A percentile compares a stretch with the other conserved stretches of the same genome.
These are phyloP conservation scores for Steinernema feltiae DNA, from an alignment of 1,140 invertebrate species.

Conservation along the genomic window DNA sequence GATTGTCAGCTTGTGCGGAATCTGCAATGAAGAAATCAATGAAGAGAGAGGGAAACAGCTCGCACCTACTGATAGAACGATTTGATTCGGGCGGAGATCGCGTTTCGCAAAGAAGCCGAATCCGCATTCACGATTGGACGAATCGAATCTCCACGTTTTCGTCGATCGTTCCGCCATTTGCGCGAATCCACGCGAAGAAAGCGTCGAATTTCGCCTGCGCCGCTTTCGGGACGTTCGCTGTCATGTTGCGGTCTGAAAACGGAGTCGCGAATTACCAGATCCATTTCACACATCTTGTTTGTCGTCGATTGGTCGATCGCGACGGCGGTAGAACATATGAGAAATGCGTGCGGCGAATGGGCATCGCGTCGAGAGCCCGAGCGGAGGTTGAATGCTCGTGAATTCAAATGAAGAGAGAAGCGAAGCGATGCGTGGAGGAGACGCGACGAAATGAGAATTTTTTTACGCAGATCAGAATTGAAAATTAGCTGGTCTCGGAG, in stretches of 20 bases:
- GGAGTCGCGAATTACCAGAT: neutral
- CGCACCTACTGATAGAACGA: neutral
- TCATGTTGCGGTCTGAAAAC: neutral
- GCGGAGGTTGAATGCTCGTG: no score
- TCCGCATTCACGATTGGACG: neutral
- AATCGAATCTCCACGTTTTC: neutral
- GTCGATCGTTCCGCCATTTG: neutral
- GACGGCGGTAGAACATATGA: no score
- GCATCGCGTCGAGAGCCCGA: no score
- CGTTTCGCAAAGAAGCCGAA: neutral
- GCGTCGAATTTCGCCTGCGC: neutral
- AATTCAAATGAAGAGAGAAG: no score
- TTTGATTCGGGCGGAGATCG: neutral
- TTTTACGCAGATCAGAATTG: no score
- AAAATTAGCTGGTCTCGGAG: no score
- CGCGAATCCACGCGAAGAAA: neutral
- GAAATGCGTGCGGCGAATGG: no score
- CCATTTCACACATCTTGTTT: neutral
- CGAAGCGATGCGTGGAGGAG: no score
- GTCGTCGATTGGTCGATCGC: no score
- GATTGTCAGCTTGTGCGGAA: neutral
- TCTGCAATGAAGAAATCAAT: neutral
- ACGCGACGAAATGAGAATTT: no score
- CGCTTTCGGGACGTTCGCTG: neutral
- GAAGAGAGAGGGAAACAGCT: neutral